Evolutionary conservation across 2,113 vertebrate species (phyloP).

Genomic region (Lophura nycthemera): DNA sequence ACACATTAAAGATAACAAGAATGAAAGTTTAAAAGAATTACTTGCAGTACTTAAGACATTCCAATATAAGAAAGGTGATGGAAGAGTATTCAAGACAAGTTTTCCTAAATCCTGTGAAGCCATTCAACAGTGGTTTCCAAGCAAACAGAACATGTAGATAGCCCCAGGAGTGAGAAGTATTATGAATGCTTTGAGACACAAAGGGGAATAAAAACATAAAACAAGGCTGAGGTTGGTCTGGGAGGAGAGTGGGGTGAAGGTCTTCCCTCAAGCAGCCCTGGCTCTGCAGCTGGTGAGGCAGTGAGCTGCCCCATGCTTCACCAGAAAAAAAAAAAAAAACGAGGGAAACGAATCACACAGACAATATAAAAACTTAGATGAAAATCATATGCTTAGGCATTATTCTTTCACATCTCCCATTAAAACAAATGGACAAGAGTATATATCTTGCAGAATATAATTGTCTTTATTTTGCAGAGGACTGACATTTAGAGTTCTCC

Average conservation of each 20-base stretch:
- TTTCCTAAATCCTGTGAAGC: constrained; percentile 11
- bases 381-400: not conserved
- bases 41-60: not conserved
- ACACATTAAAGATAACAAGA: not conserved
- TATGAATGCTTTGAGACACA: constrained; percentile 10
- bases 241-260: not conserved
- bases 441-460: not conserved
- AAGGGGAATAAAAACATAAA: constrained; percentile 15
- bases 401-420: not conserved
- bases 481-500: not conserved
- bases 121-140: constrained; percentile 55
- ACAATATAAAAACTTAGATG: not conserved
- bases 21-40: not conserved
- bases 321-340: not conserved
- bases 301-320: not conserved
- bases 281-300: not conserved
- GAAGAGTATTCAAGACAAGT: not conserved
- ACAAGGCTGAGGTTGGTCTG: not conserved
- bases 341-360: not conserved
- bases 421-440: not conserved
- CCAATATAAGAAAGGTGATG: not conserved
- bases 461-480: not conserved
- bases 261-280: fast-evolving
- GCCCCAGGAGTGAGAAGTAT: constrained; percentile 11
- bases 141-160: constrained; percentile 55